Percentiles rank a stretch among this genome's conserved stretches.
phyloP scores from a whole-genome alignment of 2,797 vertebrate species.

The Rhinoraja longicauda region DNA sequence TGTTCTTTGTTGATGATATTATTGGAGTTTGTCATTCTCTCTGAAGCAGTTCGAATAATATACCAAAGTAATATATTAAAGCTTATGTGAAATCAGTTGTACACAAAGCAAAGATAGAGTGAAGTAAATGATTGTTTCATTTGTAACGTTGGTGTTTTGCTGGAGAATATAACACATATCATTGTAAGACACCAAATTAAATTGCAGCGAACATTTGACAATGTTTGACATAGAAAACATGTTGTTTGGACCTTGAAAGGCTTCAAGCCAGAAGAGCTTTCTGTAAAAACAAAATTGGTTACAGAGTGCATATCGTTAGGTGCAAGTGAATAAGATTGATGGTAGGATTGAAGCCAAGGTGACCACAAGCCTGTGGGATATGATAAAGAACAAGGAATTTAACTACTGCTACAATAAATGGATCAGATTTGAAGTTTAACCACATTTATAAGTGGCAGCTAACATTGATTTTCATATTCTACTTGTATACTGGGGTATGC shows the following conservation, averaged over 20 bases:
- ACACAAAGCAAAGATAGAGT: background rate
- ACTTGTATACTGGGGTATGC: too few relatives aligned
- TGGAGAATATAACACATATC: background rate
- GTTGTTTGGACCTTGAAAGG: background rate
- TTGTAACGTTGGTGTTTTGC: background rate
- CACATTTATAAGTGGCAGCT: background rate
- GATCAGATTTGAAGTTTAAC: background rate
- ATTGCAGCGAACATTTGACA: background rate
- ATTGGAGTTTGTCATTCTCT: background rate
- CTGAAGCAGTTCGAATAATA: background rate
- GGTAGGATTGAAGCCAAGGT: background rate
- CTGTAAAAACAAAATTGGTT: background rate
- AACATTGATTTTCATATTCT: background rate
- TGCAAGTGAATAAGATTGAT: background rate
- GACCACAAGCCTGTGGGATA: background rate
- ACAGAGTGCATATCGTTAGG: background rate
- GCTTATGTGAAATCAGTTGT: background rate
- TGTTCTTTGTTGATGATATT: background rate
- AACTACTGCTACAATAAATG: background rate
- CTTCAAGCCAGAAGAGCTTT: background rate
- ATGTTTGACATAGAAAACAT: background rate
- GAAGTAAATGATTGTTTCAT: background rate
- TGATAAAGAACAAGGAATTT: background rate
- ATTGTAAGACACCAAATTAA: background rate
- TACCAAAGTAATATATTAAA: background rate